phyloP scores from a whole-genome alignment of 2,888 invertebrate species.

The Ametastegia equiseti region DNA sequence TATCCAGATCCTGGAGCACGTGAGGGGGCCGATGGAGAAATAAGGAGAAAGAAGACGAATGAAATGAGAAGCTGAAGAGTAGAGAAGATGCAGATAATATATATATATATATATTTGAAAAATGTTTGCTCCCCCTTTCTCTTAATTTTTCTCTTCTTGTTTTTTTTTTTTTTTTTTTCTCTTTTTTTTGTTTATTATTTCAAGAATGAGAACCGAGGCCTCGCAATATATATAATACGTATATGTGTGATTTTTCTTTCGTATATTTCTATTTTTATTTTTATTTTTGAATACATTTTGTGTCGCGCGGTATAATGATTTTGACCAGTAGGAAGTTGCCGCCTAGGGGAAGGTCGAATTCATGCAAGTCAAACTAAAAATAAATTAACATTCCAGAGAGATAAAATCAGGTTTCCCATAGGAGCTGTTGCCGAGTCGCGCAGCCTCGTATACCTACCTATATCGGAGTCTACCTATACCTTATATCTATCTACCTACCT shows the following conservation, averaged over 20 bases:
- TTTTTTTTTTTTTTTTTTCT: background rate
- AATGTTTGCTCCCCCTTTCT: too few relatives aligned
- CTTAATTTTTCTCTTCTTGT: too few relatives aligned
- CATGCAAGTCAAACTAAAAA: constrained; percentile 46
- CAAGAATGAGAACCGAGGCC: background rate
- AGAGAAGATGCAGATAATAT: background rate
- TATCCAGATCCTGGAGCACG: constrained; percentile 10
- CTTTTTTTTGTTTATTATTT: background rate
- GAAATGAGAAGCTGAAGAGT: background rate
- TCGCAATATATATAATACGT: background rate
- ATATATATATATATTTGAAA: background rate
- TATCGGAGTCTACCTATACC: too few relatives aligned
- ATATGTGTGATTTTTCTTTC: too few relatives aligned
- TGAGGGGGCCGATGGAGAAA: background rate
- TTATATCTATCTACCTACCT: too few relatives aligned
- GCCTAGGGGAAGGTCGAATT: constrained; percentile 41
- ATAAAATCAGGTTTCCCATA: constrained; percentile 41
- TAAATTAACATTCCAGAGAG: constrained; percentile 37
- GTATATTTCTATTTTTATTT: background rate
- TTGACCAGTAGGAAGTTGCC: constrained; percentile 24
- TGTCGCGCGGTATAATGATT: background rate
- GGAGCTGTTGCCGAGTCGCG: background rate
- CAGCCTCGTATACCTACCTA: too few relatives aligned
- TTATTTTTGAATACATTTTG: background rate
- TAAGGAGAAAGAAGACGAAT: background rate